Percentiles rank a stretch among this genome's conserved stretches.
Conservation (phyloP, 2,888 invertebrate species). For the Netelia melanura region DNA sequence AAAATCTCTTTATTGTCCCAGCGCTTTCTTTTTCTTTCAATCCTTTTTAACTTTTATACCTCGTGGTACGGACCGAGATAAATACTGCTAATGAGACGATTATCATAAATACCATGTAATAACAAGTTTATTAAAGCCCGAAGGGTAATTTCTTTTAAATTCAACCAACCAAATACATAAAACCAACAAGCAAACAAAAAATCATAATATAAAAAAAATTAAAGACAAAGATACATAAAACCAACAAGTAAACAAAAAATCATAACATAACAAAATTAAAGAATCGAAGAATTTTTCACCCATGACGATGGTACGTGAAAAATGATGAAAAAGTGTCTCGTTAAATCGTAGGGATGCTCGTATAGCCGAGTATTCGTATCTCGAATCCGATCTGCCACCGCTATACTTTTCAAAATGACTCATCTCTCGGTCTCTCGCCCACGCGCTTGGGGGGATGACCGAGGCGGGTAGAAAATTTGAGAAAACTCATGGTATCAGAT, state of each 20-base stretch:
- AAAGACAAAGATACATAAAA: not conserved
- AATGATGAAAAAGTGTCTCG: conserved; percentile 31
- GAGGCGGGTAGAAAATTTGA: conserved; percentile 36
- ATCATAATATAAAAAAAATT: not conserved
- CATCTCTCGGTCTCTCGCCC: conserved; percentile 31
- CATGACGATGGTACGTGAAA: not conserved
- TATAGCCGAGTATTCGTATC: conserved; percentile 46
- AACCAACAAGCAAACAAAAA: conserved; percentile 1
- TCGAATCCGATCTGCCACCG: conserved; percentile 35
- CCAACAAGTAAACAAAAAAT: conserved; percentile 4
- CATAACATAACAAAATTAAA: not conserved
- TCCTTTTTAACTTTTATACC: conserved; percentile 6
- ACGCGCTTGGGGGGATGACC: conserved; percentile 6
- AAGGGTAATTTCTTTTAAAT: not conserved
- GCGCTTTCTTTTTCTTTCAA: conserved; percentile 5
- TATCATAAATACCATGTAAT: conserved; percentile 16
- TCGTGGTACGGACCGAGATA: conserved; percentile 1
- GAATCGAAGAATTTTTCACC: not conserved
- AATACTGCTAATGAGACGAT: conserved; percentile 55
- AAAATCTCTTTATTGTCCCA: conserved; percentile 68
- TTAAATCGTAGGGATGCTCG: conserved; percentile 30
- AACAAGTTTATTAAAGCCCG: not conserved
- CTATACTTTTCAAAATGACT: conserved; percentile 28
- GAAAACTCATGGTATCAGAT: conserved; percentile 37
- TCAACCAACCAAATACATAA: not conserved